Conservation (phyloP, 2,113 vertebrate genomes). For the Galemys pyrenaicus region DNA sequence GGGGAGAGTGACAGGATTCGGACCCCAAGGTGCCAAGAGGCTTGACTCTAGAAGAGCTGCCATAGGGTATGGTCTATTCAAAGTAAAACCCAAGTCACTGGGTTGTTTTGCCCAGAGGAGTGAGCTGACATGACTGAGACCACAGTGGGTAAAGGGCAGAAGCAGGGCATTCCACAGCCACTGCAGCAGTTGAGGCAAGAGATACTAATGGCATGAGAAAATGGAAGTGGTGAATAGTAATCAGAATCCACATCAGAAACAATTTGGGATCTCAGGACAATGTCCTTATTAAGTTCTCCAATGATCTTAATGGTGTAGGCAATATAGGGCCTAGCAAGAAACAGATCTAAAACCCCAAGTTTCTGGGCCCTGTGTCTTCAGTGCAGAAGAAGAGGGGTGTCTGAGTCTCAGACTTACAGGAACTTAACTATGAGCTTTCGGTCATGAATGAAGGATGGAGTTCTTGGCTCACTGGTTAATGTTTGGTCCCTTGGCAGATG, state of each 20-base stretch:
- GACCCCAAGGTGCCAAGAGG: neutral
- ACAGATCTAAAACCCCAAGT: neutral
- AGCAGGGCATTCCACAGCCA: neutral
- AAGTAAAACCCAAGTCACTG: neutral
- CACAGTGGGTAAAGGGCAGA: neutral
- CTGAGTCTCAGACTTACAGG: neutral
- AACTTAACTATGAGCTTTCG: neutral
- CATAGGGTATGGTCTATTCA: neutral
- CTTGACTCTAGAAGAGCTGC: neutral
- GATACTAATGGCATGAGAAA: neutral
- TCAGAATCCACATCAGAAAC: neutral
- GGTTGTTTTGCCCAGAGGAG: neutral
- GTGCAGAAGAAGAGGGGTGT: too few species aligned
- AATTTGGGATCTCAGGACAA: neutral
- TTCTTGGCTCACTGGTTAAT: neutral
- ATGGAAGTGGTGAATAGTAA: neutral
- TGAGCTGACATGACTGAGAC: neutral
- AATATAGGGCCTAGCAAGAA: neutral
- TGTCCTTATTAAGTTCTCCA: neutral
- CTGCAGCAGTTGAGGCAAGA: too few species aligned
- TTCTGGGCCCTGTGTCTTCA: neutral
- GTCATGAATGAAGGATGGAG: neutral
- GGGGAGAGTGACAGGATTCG: too few species aligned
- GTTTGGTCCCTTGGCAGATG: neutral
- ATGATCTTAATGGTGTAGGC: neutral